Evolutionary conservation across 2,797 vertebrate genomes (phyloP), one percentile per base, ranked within the genome.

Genomic region (Cuculus canorus): DNA sequence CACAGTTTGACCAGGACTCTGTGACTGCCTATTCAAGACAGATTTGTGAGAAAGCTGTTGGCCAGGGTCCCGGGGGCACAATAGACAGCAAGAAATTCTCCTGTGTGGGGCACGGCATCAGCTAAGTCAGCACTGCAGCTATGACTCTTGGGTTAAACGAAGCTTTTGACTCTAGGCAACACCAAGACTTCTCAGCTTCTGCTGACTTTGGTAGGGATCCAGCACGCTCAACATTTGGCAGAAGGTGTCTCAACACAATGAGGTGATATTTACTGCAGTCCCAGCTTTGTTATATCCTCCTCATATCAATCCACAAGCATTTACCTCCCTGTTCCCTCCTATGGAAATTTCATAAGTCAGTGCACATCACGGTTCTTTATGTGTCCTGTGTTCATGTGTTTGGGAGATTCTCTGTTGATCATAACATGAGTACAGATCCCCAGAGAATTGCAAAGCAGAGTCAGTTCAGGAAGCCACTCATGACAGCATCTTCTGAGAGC

Each of bases 51-150:
- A 66, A 90, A 70, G 39, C 9, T 79, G 13, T 18, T 47, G 33
- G 27, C 48, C 53, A 52, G n/a, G 52, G 37, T 81, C 18, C 32
- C 8, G 4, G 11, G 69, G 33, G 11, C 32, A 10, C 32, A 68
- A 75, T 39, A 77, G 60, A 24, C 41, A 82, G 21, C 35, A 28
- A 60, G 41, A 11, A 50, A 79, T 61, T 13, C 17, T n/a, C 24
- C 23, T 5, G 1, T 6, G 8, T n/a, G 23, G 39, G 32, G 5
- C 33, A 59, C 0, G 0, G 85, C 28, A 3, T 21, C 57, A 25
- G 57, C 18, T 3, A 47, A 10, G 80, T 59, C 80, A 70, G 72
- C 57, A 4, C 59, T 59, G 71, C 78, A 86, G 68, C 37, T 81
- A 14, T 77, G 35, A 47, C 33, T 70, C 33, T 52, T 63, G 48